Evolutionary conservation across 2,113 vertebrate genomes (phyloP).

Genomic region (Pandion haliaetus): DNA sequence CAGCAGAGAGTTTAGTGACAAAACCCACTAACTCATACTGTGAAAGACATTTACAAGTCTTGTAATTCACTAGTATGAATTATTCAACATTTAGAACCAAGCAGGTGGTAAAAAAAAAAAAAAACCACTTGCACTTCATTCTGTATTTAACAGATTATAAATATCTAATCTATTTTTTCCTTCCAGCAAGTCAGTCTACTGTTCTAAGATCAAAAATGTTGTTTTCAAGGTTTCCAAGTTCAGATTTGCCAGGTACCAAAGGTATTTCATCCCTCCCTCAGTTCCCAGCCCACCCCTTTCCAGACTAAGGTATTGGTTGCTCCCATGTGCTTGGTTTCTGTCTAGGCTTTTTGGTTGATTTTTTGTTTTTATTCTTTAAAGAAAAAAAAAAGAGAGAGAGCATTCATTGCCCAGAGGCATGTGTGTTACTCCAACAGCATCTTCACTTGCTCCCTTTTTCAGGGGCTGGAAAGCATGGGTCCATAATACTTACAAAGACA

Average conservation of each 20-base stretch:
- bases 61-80: neutral
- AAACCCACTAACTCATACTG: neutral
- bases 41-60: neutral
- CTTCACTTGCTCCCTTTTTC: neutral
- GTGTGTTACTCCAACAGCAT: neutral
- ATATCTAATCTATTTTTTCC: neutral
- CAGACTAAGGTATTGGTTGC: neutral
- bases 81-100: neutral
- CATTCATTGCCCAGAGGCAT: neutral
- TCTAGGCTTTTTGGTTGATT: neutral
- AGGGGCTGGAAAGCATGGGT: neutral
- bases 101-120: neutral
- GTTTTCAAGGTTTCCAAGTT: neutral
- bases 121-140: neutral
- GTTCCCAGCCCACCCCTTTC: neutral
- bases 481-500: neutral
- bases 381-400: neutral
- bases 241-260: neutral
- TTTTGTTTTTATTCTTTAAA: neutral
- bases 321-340: neutral
- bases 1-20: neutral
- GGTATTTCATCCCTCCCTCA: neutral
- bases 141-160: neutral
- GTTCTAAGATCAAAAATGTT: neutral
- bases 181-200: neutral